Percentiles rank a stretch among this genome's conserved stretches.
Evolutionary conservation across 2,797 vertebrate species (phyloP).

Genomic region (Chromis chromis): DNA sequence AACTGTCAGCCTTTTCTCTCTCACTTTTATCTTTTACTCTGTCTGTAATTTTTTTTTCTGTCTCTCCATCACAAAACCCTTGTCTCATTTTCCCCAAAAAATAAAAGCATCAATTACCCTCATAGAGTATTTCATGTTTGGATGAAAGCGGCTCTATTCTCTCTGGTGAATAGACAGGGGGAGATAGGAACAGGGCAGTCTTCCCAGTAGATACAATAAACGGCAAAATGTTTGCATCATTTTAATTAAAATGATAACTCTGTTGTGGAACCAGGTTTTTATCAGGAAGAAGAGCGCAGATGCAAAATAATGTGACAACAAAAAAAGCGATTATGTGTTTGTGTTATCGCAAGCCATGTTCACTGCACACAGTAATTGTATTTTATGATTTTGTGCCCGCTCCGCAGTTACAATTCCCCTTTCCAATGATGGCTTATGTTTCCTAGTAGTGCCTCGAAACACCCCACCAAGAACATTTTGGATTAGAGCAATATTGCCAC

Average conservation of each 20-base stretch:
- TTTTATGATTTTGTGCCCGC: conserved; percentile 57
- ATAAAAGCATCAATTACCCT: conserved; percentile 48
- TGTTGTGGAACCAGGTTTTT: conserved; percentile 34
- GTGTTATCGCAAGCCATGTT: conserved; percentile 64
- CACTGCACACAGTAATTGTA: conserved; percentile 72
- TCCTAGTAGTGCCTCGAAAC: conserved; percentile 58
- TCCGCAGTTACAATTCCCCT: conserved; percentile 50
- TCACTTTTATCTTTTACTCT: conserved; percentile 10
- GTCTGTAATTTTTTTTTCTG: background rate
- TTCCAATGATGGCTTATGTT: conserved; percentile 65
- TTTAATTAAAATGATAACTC: conserved; percentile 74
- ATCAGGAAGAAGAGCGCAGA: conserved; percentile 42
- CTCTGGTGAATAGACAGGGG: conserved; percentile 32
- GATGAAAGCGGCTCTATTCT: conserved; percentile 46
- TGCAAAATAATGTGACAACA: conserved; percentile 66
- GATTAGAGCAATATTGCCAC: conserved; percentile 65
- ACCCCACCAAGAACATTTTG: conserved; percentile 72
- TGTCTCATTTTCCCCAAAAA: background rate
- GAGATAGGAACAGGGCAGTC: conserved; percentile 26
- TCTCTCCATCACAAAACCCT: background rate
- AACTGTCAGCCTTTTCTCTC: background rate
- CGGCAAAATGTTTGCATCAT: conserved; percentile 57
- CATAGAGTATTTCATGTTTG: conserved; percentile 19
- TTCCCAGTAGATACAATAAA: conserved; percentile 49
- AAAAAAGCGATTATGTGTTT: conserved; percentile 66